Evolutionary conservation across 2,888 invertebrate species (phyloP).

Genomic region (Orgyia antiqua): DNA sequence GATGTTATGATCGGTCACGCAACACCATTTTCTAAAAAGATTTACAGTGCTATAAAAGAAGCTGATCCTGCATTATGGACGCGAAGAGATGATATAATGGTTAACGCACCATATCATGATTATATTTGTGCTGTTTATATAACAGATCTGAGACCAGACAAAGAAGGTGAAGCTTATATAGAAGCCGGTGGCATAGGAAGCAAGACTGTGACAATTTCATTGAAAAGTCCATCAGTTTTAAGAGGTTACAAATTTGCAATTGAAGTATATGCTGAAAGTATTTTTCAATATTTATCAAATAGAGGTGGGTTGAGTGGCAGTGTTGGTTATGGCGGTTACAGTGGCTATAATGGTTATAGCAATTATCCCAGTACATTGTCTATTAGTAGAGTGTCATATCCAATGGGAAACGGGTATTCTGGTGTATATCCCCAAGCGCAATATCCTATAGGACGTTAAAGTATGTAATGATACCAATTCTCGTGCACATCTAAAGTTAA

Average conservation of each 20-base stretch:
- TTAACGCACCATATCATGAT: slow-evolving; percentile 44
- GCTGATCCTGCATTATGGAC: slow-evolving; percentile 57
- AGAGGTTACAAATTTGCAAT: slow-evolving; percentile 59
- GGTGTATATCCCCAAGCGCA: neutral
- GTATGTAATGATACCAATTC: too few relatives aligned
- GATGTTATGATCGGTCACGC: slow-evolving; percentile 18
- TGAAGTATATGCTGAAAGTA: slow-evolving; percentile 48
- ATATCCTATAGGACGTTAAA: slow-evolving; percentile 2
- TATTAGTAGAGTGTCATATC: neutral
- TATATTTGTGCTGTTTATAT: slow-evolving; percentile 53
- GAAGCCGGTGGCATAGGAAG: slow-evolving; percentile 55
- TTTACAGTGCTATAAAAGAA: slow-evolving; percentile 51
- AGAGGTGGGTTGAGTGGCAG: neutral
- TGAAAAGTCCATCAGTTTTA: slow-evolving; percentile 56
- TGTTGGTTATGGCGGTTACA: too few relatives aligned
- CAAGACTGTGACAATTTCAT: slow-evolving; percentile 49
- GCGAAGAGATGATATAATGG: slow-evolving; percentile 48
- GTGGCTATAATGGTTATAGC: neutral
- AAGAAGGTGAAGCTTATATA: slow-evolving; percentile 53
- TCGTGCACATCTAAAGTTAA: too few relatives aligned
- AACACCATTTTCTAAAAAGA: slow-evolving; percentile 38
- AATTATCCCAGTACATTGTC: slow-evolving; percentile 1
- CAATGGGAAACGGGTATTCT: slow-evolving; percentile 1
- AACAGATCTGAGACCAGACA: slow-evolving; percentile 56
- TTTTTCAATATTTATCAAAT: slow-evolving; percentile 17